Base-by-base conservation (phyloP, 2,888 invertebrate genomes). In the Mythimna ferrago region DNA sequence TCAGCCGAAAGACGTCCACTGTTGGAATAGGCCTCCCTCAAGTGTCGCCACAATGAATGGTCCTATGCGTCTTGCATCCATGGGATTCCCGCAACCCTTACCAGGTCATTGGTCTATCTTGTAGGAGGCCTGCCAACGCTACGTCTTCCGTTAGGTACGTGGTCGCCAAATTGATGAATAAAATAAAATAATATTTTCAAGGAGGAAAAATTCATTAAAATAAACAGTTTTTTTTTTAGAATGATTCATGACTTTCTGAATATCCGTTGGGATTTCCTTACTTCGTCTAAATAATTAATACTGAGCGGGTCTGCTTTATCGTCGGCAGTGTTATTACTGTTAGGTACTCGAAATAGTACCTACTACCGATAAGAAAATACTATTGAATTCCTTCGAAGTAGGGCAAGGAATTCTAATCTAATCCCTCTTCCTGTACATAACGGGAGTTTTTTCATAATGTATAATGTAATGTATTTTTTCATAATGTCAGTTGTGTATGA, bases 361-460 rank as follows among this genome's bases (percentile, higher is more conserved):
- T n/a, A n/a, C 6, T 78, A 7, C 9, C 14, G 41, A 75, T 80
- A 75, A 61, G 66, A 35, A 58, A 80, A 57, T 76, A 32, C 65
- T 53, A 61, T 56, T 53, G 56, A 76, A 56, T 66, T 80, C 21
- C 48, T 60, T 6, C 21, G 4, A 60, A 38, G 44, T 44, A 53
- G 35, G 38, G 10, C 48, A 41, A 38, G n/a, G 19, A 56, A 64
- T 74, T 73, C 16, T 11, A 32, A 51, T 32, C 0, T n/a, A 16
- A 56, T 21, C 19, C 11, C 32, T 51, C n/a, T 75, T 77, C 61
- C 54, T 41, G 19, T 7, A 48, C n/a, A 35, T 38, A 44, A 1
- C 5, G 2, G 10, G 26, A 58, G 26, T 11, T 19, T 53, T 51
- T 70, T 53, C 19, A n/a, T 38, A n/a, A 16, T 26, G 10, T 48